Evolutionary conservation across 1,140 invertebrate species (phyloP).

Genomic region (Samia ricini): DNA sequence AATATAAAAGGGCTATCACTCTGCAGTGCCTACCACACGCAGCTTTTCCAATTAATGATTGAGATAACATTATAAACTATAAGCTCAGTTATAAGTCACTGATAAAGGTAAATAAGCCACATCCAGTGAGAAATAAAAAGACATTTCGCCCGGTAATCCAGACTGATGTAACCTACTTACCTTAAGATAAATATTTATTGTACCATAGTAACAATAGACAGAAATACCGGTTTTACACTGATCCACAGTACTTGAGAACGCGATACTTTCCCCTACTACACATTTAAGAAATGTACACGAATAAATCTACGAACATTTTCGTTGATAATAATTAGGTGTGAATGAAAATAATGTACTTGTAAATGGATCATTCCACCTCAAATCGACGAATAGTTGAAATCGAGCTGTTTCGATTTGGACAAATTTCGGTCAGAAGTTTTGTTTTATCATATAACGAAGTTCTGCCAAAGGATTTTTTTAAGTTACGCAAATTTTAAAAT

Average conservation of each 20-base stretch:
- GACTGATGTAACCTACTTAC: background rate
- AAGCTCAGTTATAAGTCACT: background rate
- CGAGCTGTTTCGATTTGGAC: no score
- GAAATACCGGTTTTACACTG: slow-evolving; percentile 15
- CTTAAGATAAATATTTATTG: slow-evolving; percentile 1
- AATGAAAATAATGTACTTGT: no score
- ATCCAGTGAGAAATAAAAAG: background rate
- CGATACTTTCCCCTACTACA: background rate
- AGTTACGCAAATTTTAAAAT: no score
- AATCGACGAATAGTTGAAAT: no score
- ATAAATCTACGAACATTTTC: no score
- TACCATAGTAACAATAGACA: slow-evolving; percentile 9
- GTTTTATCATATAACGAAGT: no score
- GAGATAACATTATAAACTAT: background rate
- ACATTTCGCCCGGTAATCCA: background rate
- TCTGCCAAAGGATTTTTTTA: no score
- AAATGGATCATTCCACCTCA: no score
- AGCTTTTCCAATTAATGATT: background rate
- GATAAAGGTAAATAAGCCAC: background rate
- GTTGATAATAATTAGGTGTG: no score
- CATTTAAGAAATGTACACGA: background rate
- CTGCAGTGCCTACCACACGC: no score
- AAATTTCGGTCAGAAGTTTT: no score
- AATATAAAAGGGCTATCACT: no score
- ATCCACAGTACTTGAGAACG: slow-evolving; percentile 15